Evolutionary conservation across 2,113 vertebrate genomes (phyloP).

Genomic region (Toxotes chatareus): DNA sequence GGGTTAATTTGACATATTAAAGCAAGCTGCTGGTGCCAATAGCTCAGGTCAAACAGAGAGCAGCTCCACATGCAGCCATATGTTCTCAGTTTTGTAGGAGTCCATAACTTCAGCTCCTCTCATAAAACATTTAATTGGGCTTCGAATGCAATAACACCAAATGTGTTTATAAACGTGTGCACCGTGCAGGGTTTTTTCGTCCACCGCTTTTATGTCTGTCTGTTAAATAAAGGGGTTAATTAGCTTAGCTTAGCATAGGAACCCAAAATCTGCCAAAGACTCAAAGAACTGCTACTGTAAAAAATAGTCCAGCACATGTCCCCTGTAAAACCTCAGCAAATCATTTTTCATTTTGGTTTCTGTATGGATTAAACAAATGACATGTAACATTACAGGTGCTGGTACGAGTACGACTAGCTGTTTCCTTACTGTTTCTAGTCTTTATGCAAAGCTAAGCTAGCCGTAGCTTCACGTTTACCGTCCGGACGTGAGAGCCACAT

Average conservation of each 20-base stretch:
- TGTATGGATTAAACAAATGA: not conserved
- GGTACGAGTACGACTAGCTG: not conserved
- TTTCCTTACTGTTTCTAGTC: not conserved
- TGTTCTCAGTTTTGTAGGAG: constrained; percentile 62
- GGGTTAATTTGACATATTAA: constrained; percentile 80
- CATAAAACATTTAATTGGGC: constrained; percentile 70
- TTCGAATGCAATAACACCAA: constrained; percentile 51
- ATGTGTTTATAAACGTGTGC: constrained; percentile 58
- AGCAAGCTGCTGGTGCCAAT: constrained; percentile 69
- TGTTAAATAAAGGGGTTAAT: not conserved
- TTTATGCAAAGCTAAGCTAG: not conserved
- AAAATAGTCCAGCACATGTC: no score
- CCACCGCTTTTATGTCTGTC: no score
- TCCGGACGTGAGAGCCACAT: not conserved
- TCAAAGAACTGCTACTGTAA: no score
- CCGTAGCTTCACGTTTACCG: not conserved
- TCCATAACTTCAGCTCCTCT: constrained; percentile 64
- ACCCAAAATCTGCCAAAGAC: not conserved
- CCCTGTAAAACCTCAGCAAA: no score
- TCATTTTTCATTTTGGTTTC: no score
- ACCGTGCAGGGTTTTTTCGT: constrained; percentile 5
- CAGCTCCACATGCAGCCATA: constrained; percentile 59
- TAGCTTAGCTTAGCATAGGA: not conserved
- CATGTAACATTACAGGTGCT: not conserved
- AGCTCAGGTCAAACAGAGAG: constrained; percentile 69